Percentiles rank a stretch among this genome's conserved stretches.
These are phyloP conservation scores for Lapara coniferarum DNA, from an alignment of 2,888 invertebrate genomes.

Conservation along the genomic window DNA sequence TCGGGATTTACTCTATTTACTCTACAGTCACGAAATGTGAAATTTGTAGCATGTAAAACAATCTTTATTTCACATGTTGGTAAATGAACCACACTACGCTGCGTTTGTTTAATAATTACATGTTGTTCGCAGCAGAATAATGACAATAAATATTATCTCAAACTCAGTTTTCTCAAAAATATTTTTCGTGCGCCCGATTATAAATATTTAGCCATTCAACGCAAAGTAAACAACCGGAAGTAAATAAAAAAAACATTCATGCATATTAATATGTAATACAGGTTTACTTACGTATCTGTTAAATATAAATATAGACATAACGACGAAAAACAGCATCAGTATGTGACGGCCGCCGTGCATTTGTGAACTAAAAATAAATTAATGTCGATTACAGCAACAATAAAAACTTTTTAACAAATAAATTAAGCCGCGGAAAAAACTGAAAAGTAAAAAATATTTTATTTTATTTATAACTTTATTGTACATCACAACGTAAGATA, in stretches of 20 bases:
- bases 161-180: too few relatives aligned
- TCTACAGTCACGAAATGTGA: constrained; percentile 19
- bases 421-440: too few relatives aligned
- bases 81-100: constrained; percentile 4
- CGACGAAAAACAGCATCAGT: constrained; percentile 72
- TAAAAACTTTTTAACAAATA: too few relatives aligned
- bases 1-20: constrained; percentile 28
- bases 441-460: too few relatives aligned
- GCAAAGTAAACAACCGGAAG: background rate
- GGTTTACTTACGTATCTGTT: constrained; percentile 76
- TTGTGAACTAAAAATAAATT: constrained; percentile 55
- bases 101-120: constrained; percentile 13
- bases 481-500: too few relatives aligned
- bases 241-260: too few relatives aligned
- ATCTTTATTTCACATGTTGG: constrained; percentile 18
- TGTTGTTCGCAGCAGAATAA: constrained; percentile 34
- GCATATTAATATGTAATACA: background rate
- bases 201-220: too few relatives aligned
- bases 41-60: constrained; percentile 14
- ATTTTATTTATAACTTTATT: too few relatives aligned
- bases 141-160: background rate
- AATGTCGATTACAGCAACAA: constrained; percentile 35
- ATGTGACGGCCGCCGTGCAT: constrained; percentile 68
- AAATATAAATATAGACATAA: constrained; percentile 65
- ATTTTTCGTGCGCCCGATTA: too few relatives aligned